These are phyloP conservation scores for Sinodicranocentrus sp. DNA, from an alignment of 2,888 invertebrate species.

Conservation along the genomic window DNA sequence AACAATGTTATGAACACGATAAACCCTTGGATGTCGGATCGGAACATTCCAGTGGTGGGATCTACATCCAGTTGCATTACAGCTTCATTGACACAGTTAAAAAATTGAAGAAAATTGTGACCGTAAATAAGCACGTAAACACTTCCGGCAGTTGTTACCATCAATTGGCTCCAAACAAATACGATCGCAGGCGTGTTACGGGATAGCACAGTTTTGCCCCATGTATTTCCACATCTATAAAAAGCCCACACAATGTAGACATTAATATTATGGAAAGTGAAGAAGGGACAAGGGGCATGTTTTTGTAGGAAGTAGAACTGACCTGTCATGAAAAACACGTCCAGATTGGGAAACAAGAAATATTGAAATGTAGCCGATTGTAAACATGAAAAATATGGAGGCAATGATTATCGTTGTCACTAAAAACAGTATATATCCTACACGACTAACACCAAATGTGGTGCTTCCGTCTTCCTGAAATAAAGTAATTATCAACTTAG, in stretches of 20 bases:
- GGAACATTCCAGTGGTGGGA: slow-evolving; percentile 21
- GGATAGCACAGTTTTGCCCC: slow-evolving; percentile 36
- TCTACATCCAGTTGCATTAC: slow-evolving; percentile 46
- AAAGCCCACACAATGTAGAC: too few relatives aligned
- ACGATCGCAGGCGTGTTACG: slow-evolving; percentile 46
- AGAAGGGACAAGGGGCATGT: background rate
- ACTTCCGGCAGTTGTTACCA: slow-evolving; percentile 38
- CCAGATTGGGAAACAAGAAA: background rate
- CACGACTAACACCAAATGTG: slow-evolving; percentile 1
- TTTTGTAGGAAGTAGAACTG: too few relatives aligned
- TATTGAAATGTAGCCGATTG: background rate
- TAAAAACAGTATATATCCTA: slow-evolving; percentile 4
- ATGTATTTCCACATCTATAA: slow-evolving; percentile 43
- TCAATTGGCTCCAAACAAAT: slow-evolving; percentile 53
- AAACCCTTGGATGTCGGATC: background rate
- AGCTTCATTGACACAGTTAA: slow-evolving; percentile 41
- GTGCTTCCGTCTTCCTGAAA: slow-evolving; percentile 40
- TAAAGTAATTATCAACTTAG: too few relatives aligned
- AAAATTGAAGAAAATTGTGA: slow-evolving; percentile 24
- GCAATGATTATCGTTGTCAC: background rate
- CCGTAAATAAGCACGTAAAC: slow-evolving; percentile 32
- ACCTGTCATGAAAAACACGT: slow-evolving; percentile 16
- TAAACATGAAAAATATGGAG: slow-evolving; percentile 11
- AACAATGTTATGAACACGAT: slow-evolving; percentile 24
- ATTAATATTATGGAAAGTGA: background rate